phyloP scores from a whole-genome alignment of 1,140 invertebrate species.

The Heliconius nattereri region DNA sequence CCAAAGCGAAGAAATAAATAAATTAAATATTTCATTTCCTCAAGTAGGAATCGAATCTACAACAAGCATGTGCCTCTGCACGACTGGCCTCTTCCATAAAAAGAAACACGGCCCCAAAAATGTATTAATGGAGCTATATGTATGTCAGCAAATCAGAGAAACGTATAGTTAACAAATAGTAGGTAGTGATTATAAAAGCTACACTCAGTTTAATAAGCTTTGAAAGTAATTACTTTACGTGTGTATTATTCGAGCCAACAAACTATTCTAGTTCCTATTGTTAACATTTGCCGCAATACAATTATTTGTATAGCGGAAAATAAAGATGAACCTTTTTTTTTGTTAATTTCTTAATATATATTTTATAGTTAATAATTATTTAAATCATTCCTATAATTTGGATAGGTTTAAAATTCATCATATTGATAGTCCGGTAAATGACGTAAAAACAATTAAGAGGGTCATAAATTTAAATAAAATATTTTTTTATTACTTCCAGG shows the following conservation, averaged over 20 bases:
- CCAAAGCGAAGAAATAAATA: too few relatives aligned
- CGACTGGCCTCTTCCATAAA: too few relatives aligned
- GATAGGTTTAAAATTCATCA: too few relatives aligned
- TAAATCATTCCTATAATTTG: too few relatives aligned
- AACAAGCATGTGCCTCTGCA: too few relatives aligned
- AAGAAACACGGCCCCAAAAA: neutral
- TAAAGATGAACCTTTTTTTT: neutral
- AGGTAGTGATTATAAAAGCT: neutral
- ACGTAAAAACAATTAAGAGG: too few relatives aligned
- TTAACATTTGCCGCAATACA: constrained; percentile 10
- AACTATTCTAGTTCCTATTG: constrained; percentile 3
- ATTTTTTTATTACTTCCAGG: too few relatives aligned
- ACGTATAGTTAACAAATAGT: neutral
- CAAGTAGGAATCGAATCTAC: too few relatives aligned
- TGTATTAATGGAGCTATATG: neutral
- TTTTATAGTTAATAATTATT: neutral
- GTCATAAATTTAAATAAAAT: too few relatives aligned
- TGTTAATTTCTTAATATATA: neutral
- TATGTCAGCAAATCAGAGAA: neutral
- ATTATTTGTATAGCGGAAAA: neutral
- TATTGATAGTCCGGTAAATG: too few relatives aligned
- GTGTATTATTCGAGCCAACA: constrained; percentile 13
- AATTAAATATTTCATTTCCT: too few relatives aligned
- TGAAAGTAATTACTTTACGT: constrained; percentile 6
- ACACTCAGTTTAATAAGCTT: constrained; percentile 8